A percentile compares a stretch with the other conserved stretches of the same genome.
These are phyloP conservation scores for Cydia splendana DNA, from an alignment of 1,140 invertebrate species.

Conservation along the genomic window DNA sequence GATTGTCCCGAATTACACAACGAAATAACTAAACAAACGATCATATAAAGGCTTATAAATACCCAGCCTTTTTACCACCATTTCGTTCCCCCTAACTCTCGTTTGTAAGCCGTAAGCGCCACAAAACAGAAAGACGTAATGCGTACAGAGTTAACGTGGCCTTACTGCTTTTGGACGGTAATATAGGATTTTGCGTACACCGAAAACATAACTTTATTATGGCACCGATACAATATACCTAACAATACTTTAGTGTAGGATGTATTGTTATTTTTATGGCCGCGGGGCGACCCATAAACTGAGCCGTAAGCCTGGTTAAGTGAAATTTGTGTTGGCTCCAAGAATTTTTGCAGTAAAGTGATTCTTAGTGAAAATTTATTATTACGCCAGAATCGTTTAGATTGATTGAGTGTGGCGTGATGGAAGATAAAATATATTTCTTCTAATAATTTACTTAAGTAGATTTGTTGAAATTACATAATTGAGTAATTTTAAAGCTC, in stretches of 20 bases:
- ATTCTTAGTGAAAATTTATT: slow-evolving; percentile 32
- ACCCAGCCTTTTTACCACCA: neutral
- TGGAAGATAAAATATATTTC: neutral
- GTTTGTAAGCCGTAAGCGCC: neutral
- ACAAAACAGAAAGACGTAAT: neutral
- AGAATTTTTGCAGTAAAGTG: slow-evolving; percentile 44
- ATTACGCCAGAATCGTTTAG: neutral
- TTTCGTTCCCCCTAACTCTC: neutral
- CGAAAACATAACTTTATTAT: slow-evolving; percentile 31
- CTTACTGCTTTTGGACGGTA: neutral
- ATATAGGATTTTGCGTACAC: neutral
- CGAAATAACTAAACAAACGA: neutral
- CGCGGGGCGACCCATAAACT: slow-evolving; percentile 46
- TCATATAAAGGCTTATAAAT: slow-evolving; percentile 10
- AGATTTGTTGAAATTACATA: too few species aligned
- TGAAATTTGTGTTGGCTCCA: slow-evolving; percentile 51
- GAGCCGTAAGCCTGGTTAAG: slow-evolving; percentile 47
- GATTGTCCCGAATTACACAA: neutral
- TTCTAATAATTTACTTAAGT: neutral
- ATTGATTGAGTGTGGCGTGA: neutral
- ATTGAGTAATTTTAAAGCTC: too few species aligned
- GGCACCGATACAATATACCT: slow-evolving; percentile 28
- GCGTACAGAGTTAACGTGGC: neutral
- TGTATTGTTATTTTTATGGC: slow-evolving; percentile 50
- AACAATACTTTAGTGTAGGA: slow-evolving; percentile 22